Evolutionary conservation across 2,888 invertebrate genomes (phyloP).

Genomic region (Prosapia bicincta): DNA sequence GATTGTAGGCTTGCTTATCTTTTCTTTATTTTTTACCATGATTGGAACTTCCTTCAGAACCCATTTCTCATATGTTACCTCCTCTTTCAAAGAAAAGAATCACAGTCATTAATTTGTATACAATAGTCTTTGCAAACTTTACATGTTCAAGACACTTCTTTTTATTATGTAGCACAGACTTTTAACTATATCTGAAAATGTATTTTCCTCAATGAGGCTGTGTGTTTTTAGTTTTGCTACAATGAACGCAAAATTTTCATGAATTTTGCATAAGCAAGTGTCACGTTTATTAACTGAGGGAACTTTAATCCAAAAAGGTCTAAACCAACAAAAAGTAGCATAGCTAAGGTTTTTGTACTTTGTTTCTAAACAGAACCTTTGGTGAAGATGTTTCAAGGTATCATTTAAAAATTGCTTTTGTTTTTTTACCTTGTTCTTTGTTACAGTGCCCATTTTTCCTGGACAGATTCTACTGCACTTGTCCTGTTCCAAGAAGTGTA

Average conservation of each 20-base stretch:
- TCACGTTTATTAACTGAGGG: slow-evolving; percentile 3
- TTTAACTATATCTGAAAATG: too few species aligned
- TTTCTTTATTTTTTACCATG: slow-evolving; percentile 15
- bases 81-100: slow-evolving; percentile 12
- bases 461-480: slow-evolving; percentile 16
- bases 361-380: too few species aligned
- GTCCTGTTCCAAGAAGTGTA: too few species aligned
- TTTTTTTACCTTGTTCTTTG: slow-evolving; percentile 17
- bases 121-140: slow-evolving; percentile 13
- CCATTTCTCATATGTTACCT: too few species aligned
- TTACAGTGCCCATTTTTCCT: slow-evolving; percentile 10
- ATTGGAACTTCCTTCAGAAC: slow-evolving; percentile 18
- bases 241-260: too few species aligned
- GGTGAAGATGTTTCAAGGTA: too few species aligned
- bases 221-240: slow-evolving; percentile 9
- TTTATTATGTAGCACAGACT: slow-evolving; percentile 18
- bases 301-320: slow-evolving; percentile 23
- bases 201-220: background rate
- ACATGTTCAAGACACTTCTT: slow-evolving; percentile 19
- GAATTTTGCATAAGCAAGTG: too few species aligned
- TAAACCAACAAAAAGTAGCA: slow-evolving; percentile 7
- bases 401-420: slow-evolving; percentile 20
- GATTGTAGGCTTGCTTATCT: too few species aligned
- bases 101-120: slow-evolving; percentile 11
- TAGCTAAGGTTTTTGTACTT: slow-evolving; percentile 3